Evolutionary conservation across 2,113 vertebrate species (phyloP), one percentile per base, ranked within the genome.

Genomic region (Centrocercus urophasianus): DNA sequence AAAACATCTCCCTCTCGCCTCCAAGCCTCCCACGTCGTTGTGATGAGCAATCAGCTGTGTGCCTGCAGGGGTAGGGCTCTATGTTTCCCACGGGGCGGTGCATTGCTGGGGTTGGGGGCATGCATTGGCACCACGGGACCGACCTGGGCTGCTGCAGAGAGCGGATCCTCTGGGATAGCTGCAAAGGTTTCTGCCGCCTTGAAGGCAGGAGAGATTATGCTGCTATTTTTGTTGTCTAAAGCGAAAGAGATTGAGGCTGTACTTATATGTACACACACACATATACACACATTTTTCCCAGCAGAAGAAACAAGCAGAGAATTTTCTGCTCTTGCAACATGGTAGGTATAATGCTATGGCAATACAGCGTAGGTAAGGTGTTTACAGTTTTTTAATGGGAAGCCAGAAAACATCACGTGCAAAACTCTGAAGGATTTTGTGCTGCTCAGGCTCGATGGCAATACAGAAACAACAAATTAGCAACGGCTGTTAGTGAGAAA

Each of bases 141-240:
- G 52, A 54, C 8, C 52, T 14, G 52, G 14, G 52, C 27, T 54
- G 52, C 52, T 71, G 85, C 88, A 83, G 79, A 71, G 72, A 81
- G 47, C 45, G 78, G 20, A 38, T 82, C 18, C 69, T 81, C 72
- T 47, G 86, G 73, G 87, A 91, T 11, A 69, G 60, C 13, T 0
- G 7, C 52, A 78, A 94, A 92, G 87, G 79, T 93, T 93, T 89
- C 10, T 48, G 87, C 72, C n/a, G 87, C 75, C 85, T 91, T 30
- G 52, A 86, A 93, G 89, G 72, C 77, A 78, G 73, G 69, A 69
- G 84, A 86, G 88, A 78, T 74, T 95, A 72, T 61, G 74, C 74
- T 92, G 86, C 93, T 95, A 94, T 91, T 95, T 95, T 91, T 88
- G 86, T 57, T 48, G 86, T 40, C 0, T 0, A 81, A 88, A 94